Evolutionary conservation across 2,113 vertebrate species (phyloP).

Genomic region (Silurus asotus): DNA sequence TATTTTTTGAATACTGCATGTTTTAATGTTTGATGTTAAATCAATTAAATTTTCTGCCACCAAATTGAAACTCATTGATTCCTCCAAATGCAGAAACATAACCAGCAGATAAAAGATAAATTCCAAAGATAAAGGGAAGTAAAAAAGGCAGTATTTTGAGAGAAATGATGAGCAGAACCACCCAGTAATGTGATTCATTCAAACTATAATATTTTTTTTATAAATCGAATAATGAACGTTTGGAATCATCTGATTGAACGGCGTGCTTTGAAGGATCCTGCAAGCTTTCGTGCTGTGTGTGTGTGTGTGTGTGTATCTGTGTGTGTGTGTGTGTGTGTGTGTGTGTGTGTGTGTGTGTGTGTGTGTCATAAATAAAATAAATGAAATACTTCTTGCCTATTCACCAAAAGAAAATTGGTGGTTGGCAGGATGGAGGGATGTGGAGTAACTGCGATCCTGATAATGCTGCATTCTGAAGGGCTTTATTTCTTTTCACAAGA

Average conservation of each 20-base stretch:
- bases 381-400: no score
- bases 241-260: not conserved
- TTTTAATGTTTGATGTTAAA: conserved; percentile 2
- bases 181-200: not conserved
- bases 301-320: no score
- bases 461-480: not conserved
- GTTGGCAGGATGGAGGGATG: no score
- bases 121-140: not conserved
- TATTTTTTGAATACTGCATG: not conserved
- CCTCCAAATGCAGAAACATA: not conserved
- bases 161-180: not conserved
- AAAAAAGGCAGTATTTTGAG: not conserved
- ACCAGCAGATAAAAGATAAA: not conserved
- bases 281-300: not conserved
- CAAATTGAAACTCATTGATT: not conserved
- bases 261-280: not conserved
- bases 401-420: no score
- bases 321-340: no score
- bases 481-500: not conserved
- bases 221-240: not conserved
- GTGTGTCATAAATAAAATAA: no score
- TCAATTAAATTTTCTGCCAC: not conserved
- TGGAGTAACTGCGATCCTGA: not conserved
- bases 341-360: no score
- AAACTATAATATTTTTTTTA: not conserved